Conservation (phyloP, 2,113 vertebrate species). For the Aramus guarauna region DNA sequence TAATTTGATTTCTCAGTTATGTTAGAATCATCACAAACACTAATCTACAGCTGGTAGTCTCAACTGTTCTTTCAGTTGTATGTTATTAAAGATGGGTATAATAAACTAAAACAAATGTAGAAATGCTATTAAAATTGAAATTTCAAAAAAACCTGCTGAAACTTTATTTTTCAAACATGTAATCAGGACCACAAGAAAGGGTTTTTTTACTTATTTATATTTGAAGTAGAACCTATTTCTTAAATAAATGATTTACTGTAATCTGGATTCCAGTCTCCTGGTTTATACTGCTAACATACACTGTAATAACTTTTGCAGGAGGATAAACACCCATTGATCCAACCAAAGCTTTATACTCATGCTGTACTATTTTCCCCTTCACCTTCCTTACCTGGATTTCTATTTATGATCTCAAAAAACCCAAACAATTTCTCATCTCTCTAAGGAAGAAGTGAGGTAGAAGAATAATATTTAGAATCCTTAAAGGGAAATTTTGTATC, state of each 20-base stretch:
- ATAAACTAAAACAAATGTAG: neutral
- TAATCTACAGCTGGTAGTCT: constrained; percentile 26
- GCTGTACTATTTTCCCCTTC: neutral
- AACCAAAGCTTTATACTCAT: neutral
- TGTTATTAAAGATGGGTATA: neutral
- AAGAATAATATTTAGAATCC: neutral
- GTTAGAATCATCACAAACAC: constrained; percentile 38
- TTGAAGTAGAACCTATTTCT: neutral
- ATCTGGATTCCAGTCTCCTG: neutral
- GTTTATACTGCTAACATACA: neutral
- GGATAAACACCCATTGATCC: neutral
- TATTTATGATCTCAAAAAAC: neutral
- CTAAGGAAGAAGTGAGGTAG: neutral
- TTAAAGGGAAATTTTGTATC: neutral
- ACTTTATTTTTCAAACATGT: neutral
- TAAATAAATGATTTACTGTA: neutral
- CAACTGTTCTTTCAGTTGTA: neutral
- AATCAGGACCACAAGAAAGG: neutral
- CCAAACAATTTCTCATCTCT: neutral
- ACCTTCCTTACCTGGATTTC: neutral
- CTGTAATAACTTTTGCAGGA: neutral
- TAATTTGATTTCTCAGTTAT: constrained; percentile 40
- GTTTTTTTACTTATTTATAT: neutral
- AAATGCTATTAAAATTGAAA: neutral
- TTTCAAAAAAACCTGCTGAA: neutral